These are phyloP conservation scores for Neodiprion pinetum DNA, from an alignment of 1,140 invertebrate genomes.

Conservation along the genomic window DNA sequence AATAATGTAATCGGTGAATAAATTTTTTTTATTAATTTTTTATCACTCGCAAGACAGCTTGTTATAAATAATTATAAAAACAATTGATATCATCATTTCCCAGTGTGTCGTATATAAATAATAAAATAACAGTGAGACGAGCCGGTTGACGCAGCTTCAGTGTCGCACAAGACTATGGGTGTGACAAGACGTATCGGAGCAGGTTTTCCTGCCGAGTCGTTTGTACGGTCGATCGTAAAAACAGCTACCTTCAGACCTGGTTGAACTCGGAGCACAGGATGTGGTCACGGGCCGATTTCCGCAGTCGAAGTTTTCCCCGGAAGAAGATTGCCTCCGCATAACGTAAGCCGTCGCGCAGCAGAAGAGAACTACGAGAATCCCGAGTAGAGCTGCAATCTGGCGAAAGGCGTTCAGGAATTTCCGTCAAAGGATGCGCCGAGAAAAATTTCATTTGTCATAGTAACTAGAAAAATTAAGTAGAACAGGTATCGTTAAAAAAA, in stretches of 20 bases:
- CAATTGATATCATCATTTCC: no score
- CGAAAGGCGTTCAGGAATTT: background rate
- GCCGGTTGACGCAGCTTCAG: background rate
- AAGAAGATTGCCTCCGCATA: slow-evolving; percentile 18
- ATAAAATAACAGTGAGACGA: background rate
- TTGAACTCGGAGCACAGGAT: slow-evolving; percentile 21
- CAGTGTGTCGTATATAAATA: background rate
- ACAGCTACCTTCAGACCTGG: slow-evolving; percentile 5
- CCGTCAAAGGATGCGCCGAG: no score
- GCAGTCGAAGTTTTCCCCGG: slow-evolving; percentile 17
- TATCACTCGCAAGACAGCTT: no score
- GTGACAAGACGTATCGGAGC: background rate
- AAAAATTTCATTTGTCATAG: no score
- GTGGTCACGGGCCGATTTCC: slow-evolving; percentile 22
- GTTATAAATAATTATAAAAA: no score
- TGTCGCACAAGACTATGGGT: background rate
- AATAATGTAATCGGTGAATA: no score
- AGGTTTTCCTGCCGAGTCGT: background rate
- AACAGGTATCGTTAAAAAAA: no score
- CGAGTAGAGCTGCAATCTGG: slow-evolving; percentile 28
- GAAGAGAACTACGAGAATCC: slow-evolving; percentile 23
- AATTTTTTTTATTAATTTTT: no score
- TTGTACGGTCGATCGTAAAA: background rate
- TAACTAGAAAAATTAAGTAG: no score
- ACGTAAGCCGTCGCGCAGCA: slow-evolving; percentile 29